Base-by-base conservation (phyloP, 2,113 vertebrate species). In the Zootoca vivipara region DNA sequence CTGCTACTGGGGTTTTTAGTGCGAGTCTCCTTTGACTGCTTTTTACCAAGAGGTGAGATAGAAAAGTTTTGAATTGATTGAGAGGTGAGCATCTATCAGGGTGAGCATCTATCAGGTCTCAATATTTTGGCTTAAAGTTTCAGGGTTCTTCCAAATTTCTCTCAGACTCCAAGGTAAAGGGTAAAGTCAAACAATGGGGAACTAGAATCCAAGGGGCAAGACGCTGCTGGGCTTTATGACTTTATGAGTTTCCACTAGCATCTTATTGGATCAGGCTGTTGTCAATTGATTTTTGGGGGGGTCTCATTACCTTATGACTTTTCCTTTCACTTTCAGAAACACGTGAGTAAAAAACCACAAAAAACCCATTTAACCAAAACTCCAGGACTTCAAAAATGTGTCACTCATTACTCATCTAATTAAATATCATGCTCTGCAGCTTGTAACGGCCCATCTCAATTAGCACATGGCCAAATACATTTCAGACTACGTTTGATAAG, bases 351-450 rank as follows among this genome's bases (percentile, higher is more conserved):
- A 64, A 65, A 82, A 62, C n/a, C n/a, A n/a, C n/a, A 82, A 87
- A 28, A 52, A 52, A 12, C 24, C n/a, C 65, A 80, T 87, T 88
- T 82, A 88, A 82, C 70, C 65, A 65, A 87, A 74, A 64, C 46
- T 35, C 38, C 30, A 82, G 35, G 79, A 75, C 12, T 88, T 75
- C 64, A 65, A 82, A 82, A 83, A 82, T 52, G 56, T 64, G 74
- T 81, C 78, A 64, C 9, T 73, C 79, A 82, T 83, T 88, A 52
- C 72, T 82, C 86, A 88, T 77, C 86, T 88, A 88, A 77, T 83
- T 82, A 82, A 88, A 88, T 82, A 88, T 35, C 30, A 46, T 75
- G 80, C 80, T 88, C 30, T 22, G 56, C 33, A 83, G 70, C 58
- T 82, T 88, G 56, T 88, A 88, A 75, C 38, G 77, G 33, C 70